These are phyloP conservation scores for Labrus mixtus DNA, from an alignment of 2,113 vertebrate species.

Conservation along the genomic window DNA sequence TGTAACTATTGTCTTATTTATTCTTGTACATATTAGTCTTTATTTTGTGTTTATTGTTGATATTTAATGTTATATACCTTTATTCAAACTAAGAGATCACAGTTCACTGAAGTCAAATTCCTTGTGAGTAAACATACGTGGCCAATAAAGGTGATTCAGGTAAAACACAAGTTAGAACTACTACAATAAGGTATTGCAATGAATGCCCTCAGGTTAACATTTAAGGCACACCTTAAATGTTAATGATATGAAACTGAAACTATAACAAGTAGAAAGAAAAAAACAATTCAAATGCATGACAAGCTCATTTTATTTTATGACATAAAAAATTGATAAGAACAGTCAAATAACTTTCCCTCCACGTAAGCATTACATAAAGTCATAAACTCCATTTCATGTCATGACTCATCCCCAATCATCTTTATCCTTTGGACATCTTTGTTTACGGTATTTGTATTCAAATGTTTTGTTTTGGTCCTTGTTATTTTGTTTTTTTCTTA, in stretches of 20 bases:
- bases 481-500: too few species aligned
- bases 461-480: neutral
- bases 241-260: constrained; percentile 31
- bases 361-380: neutral
- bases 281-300: neutral
- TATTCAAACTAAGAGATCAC: too few species aligned
- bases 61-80: too few species aligned
- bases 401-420: neutral
- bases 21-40: too few species aligned
- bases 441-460: neutral
- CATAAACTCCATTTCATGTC: neutral
- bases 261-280: neutral
- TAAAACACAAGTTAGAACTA: too few species aligned
- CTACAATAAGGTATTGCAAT: neutral
- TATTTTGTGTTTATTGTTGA: too few species aligned
- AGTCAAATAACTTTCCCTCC: neutral
- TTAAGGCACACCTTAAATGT: neutral
- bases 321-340: neutral
- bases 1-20: too few species aligned
- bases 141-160: too few species aligned
- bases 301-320: neutral
- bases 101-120: too few species aligned
- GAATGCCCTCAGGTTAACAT: neutral
- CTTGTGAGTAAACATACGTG: too few species aligned
- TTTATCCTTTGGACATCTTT: neutral